Base-by-base conservation (phyloP, 2,888 invertebrate genomes). In the Ellobium chinense region DNA sequence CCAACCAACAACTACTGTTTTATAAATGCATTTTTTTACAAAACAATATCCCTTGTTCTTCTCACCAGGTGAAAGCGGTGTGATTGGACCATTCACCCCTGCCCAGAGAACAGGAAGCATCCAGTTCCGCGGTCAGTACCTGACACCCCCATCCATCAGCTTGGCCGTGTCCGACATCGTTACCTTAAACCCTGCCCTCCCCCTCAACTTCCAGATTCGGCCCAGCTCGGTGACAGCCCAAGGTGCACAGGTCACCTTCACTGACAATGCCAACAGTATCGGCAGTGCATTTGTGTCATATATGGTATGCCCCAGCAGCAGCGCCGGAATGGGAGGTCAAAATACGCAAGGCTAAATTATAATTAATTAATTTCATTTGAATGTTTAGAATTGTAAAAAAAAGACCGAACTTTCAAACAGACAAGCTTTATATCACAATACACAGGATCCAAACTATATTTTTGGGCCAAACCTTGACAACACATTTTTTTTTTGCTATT, bases 231-330 rank as follows among this genome's bases (percentile, higher is more conserved):
- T 68, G 4, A 68, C 36, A 36, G 21, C 69, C 24, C 34, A 4
- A n/a, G 27, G 14, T 3, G 69, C 69, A 14, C 12, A 9, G 7
- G 39, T 68, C n/a, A 37, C 36, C 24, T 68, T 68, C 24, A 68
- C 14, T 36, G 69, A 36, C 24, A 24, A 29, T 12, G n/a, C 70
- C 27, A 70, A 70, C 31, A 54, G n/a, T 12, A 5, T 70, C 7
- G 70, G 9, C 12, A 21, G 29, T 12, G 70, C 70, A 12, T 54
- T 27, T 31, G 56, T 70, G 2, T 70, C 70, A 2, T 70, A 70
- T 56, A 70, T 70, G 70, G 70, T 39, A 2, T 70, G 70, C 70
- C 70, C 70, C 7, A 70, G 31, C 70, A 56, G 24, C 65, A n/a
- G 4, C 46, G 46, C n/a, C n/a, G n/a, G n/a, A n/a, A n/a, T n/a